Evolutionary conservation across 2,888 invertebrate species (phyloP), one percentile per base, ranked within the genome.

Genomic region (Blera fallax): DNA sequence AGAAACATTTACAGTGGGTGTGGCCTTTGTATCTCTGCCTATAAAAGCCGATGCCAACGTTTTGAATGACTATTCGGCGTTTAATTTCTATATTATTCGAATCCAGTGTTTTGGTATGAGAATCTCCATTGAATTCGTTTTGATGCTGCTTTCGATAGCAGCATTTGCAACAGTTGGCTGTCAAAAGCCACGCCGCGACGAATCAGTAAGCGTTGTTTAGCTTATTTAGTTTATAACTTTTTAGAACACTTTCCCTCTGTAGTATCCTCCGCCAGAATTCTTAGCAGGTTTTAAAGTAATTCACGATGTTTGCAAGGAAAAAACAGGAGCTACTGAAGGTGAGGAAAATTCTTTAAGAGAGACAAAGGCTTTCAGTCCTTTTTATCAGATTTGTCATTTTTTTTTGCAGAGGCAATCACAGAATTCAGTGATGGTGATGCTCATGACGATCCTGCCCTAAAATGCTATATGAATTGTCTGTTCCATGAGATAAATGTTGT

Each of bases 391-490:
- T n/a, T n/a, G n/a, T n/a, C n/a, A n/a, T n/a, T n/a, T n/a, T n/a
- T n/a, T n/a, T n/a, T n/a, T n/a, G n/a, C 21, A 88, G 89, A 87
- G 29, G 87, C 89, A 34, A 89, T 90, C 11, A 88, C 87, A 56
- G 88, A 88, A 65, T 90, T 89, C 64, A 89, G 89, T 76, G 89
- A 89, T 79, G 89, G 89, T 1, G 88, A 89, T 73, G 84, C 88
- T 27, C 88, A 88, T 50, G 88, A 89, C 24, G 89, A 89, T 87
- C 87, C 88, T 14, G 85, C 87, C 10, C 81, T 89, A 10, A 89
- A 89, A 76, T 89, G 89, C 76, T 89, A 89, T 62, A 90, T 90
- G 90, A 88, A 89, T 74, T 89, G 89, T 78, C 29, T 89, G 16
- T 89, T 90, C 48, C 88, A 89, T 80, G 88, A 89, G 50, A 60